phyloP scores from a whole-genome alignment of 2,113 vertebrate genomes.

The Ardeotis arabs region DNA sequence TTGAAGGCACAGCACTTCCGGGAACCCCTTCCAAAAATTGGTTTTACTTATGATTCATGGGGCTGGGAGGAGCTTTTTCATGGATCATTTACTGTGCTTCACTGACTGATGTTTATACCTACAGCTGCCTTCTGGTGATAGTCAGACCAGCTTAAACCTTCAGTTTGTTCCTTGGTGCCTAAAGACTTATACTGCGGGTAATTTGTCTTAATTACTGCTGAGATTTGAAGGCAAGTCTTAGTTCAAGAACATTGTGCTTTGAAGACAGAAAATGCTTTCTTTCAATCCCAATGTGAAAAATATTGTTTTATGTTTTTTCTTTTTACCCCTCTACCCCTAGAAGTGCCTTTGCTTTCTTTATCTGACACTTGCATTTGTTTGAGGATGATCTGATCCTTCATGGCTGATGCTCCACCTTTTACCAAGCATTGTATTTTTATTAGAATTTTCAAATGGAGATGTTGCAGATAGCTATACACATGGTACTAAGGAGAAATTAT shows the following conservation, averaged over 20 bases:
- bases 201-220: not conserved
- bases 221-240: not conserved
- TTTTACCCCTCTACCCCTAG: not conserved
- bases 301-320: not conserved
- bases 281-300: not conserved
- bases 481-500: not conserved
- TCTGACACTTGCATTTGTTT: not conserved
- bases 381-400: not conserved
- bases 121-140: not conserved
- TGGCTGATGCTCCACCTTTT: not conserved
- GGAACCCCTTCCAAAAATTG: not conserved
- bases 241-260: not conserved
- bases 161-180: not conserved
- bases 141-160: not conserved
- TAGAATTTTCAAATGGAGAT: not conserved
- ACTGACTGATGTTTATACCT: not conserved
- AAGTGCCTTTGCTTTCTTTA: not conserved
- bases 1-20: not conserved
- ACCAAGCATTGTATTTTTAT: not conserved
- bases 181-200: not conserved
- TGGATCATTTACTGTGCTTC: not conserved
- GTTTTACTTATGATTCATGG: not conserved
- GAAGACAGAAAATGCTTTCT: not conserved
- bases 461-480: not conserved
- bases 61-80: not conserved